Conservation (phyloP, 2,113 vertebrate species). For the Bos javanicus region DNA sequence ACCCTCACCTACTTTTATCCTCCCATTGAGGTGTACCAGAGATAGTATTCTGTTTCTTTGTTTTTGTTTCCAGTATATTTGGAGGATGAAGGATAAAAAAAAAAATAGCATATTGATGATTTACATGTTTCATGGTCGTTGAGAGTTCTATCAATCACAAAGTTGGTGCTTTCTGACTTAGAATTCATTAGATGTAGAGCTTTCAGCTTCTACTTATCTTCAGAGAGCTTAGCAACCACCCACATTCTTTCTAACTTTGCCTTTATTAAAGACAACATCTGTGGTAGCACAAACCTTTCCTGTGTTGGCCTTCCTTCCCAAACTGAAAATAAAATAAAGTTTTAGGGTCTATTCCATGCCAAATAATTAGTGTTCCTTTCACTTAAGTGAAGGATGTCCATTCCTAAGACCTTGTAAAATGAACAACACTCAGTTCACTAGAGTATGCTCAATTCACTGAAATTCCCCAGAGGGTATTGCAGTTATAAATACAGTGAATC, state of each 20-base stretch:
- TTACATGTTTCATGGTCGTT: background rate
- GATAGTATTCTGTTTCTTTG: background rate
- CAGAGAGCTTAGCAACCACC: background rate
- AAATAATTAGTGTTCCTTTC: background rate
- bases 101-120: background rate
- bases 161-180: background rate
- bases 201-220: background rate
- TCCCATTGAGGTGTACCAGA: background rate
- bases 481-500: background rate
- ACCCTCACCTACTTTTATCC: background rate
- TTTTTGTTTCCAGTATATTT: background rate
- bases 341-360: background rate
- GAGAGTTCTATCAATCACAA: background rate
- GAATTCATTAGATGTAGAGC: background rate
- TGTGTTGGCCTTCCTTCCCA: background rate
- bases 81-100: background rate
- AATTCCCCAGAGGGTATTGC: background rate
- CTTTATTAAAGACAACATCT: background rate
- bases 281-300: background rate
- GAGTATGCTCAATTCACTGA: background rate
- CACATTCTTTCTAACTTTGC: background rate
- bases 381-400: background rate
- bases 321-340: background rate
- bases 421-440: background rate
- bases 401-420: background rate